Evolutionary conservation across 2,888 invertebrate species (phyloP).

Genomic region (Elmis aenea): DNA sequence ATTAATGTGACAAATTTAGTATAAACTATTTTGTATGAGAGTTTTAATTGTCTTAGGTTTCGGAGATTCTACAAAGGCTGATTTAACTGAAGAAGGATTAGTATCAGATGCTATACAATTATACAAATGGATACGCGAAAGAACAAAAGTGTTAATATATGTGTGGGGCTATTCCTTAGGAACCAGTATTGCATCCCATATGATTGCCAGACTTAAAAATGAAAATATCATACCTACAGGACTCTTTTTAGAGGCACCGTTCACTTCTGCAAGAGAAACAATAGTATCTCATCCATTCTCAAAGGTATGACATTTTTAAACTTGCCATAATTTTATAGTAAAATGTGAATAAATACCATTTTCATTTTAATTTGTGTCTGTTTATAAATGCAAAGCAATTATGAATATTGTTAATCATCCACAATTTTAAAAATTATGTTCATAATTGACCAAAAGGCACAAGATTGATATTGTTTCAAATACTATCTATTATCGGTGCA

Average conservation of each 20-base stretch:
- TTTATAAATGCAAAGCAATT: too few relatives aligned
- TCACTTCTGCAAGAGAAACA: conserved; percentile 36
- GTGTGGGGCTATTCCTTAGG: conserved; percentile 43
- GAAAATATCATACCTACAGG: conserved; percentile 26
- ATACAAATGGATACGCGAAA: conserved; percentile 34
- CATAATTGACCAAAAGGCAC: too few relatives aligned
- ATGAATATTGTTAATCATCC: too few relatives aligned
- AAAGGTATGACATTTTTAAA: not conserved
- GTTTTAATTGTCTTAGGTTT: conserved; percentile 29
- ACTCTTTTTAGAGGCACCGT: conserved; percentile 37
- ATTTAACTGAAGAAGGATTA: conserved; percentile 34
- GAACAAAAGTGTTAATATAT: conserved; percentile 32
- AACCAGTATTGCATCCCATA: conserved; percentile 36
- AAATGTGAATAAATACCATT: too few relatives aligned
- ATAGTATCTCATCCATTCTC: conserved; percentile 1
- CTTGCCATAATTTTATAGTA: not conserved
- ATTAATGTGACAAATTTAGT: too few relatives aligned
- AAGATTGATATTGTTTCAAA: not conserved
- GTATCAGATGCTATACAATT: conserved; percentile 37
- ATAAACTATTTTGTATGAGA: not conserved
- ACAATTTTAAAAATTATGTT: too few relatives aligned
- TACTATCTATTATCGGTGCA: not conserved
- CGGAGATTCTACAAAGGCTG: conserved; percentile 37
- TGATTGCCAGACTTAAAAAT: conserved; percentile 26
- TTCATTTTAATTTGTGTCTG: too few relatives aligned